Evolutionary conservation across 2,113 vertebrate species (phyloP), one percentile per base, ranked within the genome.

Genomic region (Phalacrocorax carbo): DNA sequence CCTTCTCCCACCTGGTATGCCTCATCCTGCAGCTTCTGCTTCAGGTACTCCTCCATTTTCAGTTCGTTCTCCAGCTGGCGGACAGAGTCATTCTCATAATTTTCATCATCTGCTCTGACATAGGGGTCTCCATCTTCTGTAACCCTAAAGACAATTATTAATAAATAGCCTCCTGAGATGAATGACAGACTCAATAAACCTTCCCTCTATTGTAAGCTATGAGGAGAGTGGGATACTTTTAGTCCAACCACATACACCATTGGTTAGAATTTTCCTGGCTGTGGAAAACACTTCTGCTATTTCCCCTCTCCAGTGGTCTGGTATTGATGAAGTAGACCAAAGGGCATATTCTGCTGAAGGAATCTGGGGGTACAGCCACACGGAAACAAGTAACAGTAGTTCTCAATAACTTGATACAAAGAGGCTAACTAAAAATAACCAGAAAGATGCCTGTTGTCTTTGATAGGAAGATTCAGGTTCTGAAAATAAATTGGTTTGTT

Each of bases 31-130:
- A 99, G 98, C 95, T 98, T 99, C 97, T 99, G 99, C 96, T 99
- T 99, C 95, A 99, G 98, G 72, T 99, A 98, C 61, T 99, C 99
- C 65, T 99, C 99, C 98, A 99, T 98, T 79, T 98, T 98, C 92
- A 99, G 98, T 90, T 99, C 99, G 0, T 98, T 98, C 95, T 99
- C 99, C 96, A 99, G 98, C 96, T 99, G 99, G 93, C 95, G 98
- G 58, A 99, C 99, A 38, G 99, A 98, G 86, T 99, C 99, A 13
- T 98, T 99, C 95, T 99, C 99, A 12, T 99, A 99, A 88, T 98
- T 97, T 92, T 99, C 99, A 32, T 98, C 98, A 79, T 99, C 98
- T 29, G 98, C 96, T 90, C 90, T 98, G 30, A 98, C 97, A 4
- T 98, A 99, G 58, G 98, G 91, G 30, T 98, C 98, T 79, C 98